Evolutionary conservation across 2,113 vertebrate genomes (phyloP).

Genomic region (Vanacampus margaritifer): DNA sequence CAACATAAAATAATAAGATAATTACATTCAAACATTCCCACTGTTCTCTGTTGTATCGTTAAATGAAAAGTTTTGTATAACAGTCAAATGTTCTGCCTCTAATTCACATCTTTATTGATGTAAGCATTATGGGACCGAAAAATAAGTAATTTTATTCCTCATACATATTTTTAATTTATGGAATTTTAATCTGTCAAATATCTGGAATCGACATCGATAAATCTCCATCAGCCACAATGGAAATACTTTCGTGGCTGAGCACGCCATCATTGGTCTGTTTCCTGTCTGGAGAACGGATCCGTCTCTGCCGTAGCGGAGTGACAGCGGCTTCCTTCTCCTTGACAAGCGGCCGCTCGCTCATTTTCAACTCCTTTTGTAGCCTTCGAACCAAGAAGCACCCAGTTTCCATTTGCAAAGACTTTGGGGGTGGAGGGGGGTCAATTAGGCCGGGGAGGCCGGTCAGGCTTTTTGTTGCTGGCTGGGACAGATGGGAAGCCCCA

Average conservation of each 20-base stretch:
- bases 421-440: constrained; percentile 5
- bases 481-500: constrained; percentile 57
- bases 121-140: no score
- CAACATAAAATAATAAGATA: no score
- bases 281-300: constrained; percentile 34
- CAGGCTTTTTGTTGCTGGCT: constrained; percentile 12
- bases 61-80: no score
- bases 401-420: constrained; percentile 5
- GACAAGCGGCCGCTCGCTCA: constrained; percentile 21
- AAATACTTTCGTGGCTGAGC: background rate
- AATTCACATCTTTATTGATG: no score
- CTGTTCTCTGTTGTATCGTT: no score
- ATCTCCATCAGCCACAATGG: background rate
- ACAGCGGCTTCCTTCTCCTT: constrained; percentile 40
- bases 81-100: no score
- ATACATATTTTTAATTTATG: no score
- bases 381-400: background rate
- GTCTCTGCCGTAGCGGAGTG: constrained; percentile 21
- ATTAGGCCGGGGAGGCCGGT: constrained; percentile 18
- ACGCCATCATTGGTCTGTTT: background rate
- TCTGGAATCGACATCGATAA: no score
- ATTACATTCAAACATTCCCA: no score
- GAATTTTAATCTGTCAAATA: no score
- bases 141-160: no score
- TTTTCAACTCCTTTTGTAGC: constrained; percentile 37